Conservation (phyloP, 1,140 invertebrate genomes). For the Limonius californicus region DNA sequence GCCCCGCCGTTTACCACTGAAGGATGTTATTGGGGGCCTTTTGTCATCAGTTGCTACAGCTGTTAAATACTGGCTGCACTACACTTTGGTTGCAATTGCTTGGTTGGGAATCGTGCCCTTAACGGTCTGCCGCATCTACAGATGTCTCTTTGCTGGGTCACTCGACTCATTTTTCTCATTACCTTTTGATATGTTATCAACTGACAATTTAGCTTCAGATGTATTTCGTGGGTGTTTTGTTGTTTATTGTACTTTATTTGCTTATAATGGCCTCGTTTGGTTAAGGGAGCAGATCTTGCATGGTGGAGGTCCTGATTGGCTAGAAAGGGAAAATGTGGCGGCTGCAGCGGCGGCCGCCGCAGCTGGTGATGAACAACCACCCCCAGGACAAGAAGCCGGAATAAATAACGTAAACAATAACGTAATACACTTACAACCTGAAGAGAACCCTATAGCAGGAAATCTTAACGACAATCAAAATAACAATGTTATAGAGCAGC, state of each 20-base stretch:
- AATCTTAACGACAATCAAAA: not conserved
- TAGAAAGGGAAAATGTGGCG: constrained; percentile 64
- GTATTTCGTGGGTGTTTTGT: constrained; percentile 96
- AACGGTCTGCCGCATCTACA: constrained; percentile 94
- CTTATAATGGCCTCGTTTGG: constrained; percentile 97
- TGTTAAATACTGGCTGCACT: constrained; percentile 94
- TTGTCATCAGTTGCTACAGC: constrained; percentile 86
- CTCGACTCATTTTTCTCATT: constrained; percentile 79
- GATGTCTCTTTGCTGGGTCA: constrained; percentile 81
- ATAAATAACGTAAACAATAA: constrained; percentile 29
- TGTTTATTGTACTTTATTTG: constrained; percentile 92
- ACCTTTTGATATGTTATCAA: constrained; percentile 88
- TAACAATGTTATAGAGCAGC: constrained; percentile 39
- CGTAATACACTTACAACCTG: not conserved
- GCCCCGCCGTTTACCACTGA: constrained; percentile 90
- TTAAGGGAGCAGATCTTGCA: constrained; percentile 96
- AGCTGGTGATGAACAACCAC: constrained; percentile 41
- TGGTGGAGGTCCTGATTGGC: constrained; percentile 94
- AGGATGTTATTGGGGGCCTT: constrained; percentile 77
- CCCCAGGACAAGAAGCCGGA: constrained; percentile 33
- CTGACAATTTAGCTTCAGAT: constrained; percentile 89
- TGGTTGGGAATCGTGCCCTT: constrained; percentile 97
- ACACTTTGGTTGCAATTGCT: constrained; percentile 91
- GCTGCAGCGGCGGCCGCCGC: constrained; percentile 42
- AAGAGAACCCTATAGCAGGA: not conserved